Evolutionary conservation across 2,113 vertebrate genomes (phyloP).

Genomic region (Cynopterus brachyotis): DNA sequence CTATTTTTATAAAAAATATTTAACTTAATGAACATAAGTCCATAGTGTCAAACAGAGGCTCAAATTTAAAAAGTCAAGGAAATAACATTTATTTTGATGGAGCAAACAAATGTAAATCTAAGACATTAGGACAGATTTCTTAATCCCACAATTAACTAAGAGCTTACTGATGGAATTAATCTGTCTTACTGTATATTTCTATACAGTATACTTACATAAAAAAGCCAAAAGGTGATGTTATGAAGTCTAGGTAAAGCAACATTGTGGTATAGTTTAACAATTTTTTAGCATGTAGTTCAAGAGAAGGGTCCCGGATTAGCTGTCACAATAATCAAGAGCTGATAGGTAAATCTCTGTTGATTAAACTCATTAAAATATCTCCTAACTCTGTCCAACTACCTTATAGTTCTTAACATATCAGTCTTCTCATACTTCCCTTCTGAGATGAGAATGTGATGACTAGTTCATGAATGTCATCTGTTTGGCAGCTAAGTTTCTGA

Average conservation of each 20-base stretch:
- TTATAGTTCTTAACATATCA: neutral
- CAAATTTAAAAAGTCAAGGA: conserved; percentile 9
- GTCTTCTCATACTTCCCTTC: neutral
- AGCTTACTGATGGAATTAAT: neutral
- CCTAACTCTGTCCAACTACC: neutral
- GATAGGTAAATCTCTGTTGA: neutral
- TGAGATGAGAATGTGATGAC: neutral
- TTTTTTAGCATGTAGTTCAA: neutral
- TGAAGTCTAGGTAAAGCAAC: neutral
- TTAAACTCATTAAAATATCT: neutral
- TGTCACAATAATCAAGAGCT: neutral
- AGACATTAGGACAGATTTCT: neutral
- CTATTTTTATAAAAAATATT: neutral
- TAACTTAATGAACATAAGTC: neutral
- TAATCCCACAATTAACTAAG: neutral
- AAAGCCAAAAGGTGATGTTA: neutral
- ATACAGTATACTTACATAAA: neutral
- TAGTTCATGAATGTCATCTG: neutral
- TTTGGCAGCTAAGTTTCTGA: neutral
- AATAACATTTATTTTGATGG: neutral
- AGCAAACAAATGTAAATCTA: neutral
- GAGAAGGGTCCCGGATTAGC: neutral
- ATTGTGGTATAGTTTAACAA: neutral
- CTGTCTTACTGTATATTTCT: neutral
- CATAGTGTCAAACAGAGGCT: neutral